Evolutionary conservation across 1,140 invertebrate species (phyloP).

Genomic region (Camponotus pennsylvanicus): DNA sequence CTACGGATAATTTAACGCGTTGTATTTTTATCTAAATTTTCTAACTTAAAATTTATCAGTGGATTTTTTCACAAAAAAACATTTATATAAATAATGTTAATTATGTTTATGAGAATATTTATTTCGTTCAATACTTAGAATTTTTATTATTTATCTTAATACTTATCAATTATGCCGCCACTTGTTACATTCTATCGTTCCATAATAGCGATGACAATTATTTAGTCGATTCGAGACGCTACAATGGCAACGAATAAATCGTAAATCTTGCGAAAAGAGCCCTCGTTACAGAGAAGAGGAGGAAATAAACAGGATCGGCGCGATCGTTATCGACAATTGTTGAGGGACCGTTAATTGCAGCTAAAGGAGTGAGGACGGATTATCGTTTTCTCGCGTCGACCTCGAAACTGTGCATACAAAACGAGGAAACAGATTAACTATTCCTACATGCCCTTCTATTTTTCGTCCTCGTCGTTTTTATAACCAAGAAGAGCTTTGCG

Average conservation of each 20-base stretch:
- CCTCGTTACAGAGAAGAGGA: not conserved
- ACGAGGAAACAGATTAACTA: slow-evolving; percentile 47
- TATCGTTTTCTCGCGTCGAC: not conserved
- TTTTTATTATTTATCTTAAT: not conserved
- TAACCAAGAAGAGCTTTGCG: slow-evolving; percentile 48
- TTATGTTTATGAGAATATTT: not conserved
- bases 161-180: slow-evolving; percentile 2
- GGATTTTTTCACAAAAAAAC: not conserved
- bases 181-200: not conserved
- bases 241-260: slow-evolving; percentile 34
- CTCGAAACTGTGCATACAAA: not conserved
- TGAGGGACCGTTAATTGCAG: slow-evolving; percentile 63
- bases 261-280: not conserved
- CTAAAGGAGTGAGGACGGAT: slow-evolving; percentile 16
- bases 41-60: not conserved
- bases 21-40: not conserved
- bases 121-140: not conserved
- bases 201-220: slow-evolving; percentile 22
- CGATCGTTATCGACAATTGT: slow-evolving; percentile 53
- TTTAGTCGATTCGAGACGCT: not conserved
- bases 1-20: not conserved
- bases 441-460: not conserved
- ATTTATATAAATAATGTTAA: not conserved
- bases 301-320: slow-evolving; percentile 14
- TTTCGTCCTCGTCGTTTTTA: slow-evolving; percentile 65